A percentile compares a stretch with the other conserved stretches of the same genome.
phyloP scores from a whole-genome alignment of 1,140 invertebrate species.

The Tetraneura akinire region DNA sequence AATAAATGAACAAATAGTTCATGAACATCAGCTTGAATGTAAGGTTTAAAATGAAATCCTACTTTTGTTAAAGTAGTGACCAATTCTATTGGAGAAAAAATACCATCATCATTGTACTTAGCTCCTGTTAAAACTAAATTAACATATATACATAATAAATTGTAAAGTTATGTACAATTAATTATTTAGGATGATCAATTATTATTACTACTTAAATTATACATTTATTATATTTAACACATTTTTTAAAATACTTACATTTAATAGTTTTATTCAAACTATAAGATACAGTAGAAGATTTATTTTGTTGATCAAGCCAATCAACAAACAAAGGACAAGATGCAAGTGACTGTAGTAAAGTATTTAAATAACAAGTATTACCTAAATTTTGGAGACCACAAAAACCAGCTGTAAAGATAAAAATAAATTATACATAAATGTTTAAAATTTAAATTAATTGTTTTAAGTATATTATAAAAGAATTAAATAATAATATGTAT shows the following conservation, averaged over 20 bases:
- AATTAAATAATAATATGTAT: no score
- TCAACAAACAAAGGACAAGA: slow-evolving; percentile 77
- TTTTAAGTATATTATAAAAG: no score
- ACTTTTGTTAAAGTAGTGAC: slow-evolving; percentile 73
- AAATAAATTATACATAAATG: no score
- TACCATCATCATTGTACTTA: slow-evolving; percentile 67
- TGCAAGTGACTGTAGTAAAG: slow-evolving; percentile 79
- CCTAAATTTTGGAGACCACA: slow-evolving; percentile 82
- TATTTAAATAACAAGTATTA: slow-evolving; percentile 85
- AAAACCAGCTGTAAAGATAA: slow-evolving; percentile 65
- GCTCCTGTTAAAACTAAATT: slow-evolving; percentile 73
- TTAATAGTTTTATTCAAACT: slow-evolving; percentile 32
- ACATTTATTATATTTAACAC: no score
- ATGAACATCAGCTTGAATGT: slow-evolving; percentile 91
- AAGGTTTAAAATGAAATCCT: slow-evolving; percentile 78
- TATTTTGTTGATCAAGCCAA: slow-evolving; percentile 63
- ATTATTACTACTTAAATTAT: no score
- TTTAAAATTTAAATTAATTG: no score
- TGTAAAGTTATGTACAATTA: no score
- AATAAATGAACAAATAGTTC: slow-evolving; percentile 86
- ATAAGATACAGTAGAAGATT: slow-evolving; percentile 33
- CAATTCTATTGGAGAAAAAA: slow-evolving; percentile 72
- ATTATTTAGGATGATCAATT: no score
- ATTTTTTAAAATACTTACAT: slow-evolving; percentile 7
- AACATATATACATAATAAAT: no score